Evolutionary conservation across 2,113 vertebrate genomes (phyloP).

Genomic region (Tamias sibiricus): DNA sequence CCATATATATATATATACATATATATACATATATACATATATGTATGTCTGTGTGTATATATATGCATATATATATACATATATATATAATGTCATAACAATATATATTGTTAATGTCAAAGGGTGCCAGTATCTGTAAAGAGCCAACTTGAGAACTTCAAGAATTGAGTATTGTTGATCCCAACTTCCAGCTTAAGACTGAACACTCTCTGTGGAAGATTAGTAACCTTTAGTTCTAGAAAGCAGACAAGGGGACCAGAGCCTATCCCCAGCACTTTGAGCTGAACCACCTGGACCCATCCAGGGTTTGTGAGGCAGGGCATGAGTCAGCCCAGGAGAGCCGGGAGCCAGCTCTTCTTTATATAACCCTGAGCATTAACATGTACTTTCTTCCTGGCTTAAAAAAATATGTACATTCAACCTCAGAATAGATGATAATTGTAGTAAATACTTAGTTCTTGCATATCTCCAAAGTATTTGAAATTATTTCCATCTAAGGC

Average conservation of each 20-base stretch:
- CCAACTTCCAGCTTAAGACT: not conserved
- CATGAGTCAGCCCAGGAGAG: not conserved
- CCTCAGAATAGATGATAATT: not conserved
- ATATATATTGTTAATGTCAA: not conserved
- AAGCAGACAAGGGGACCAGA: not conserved
- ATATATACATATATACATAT: no score
- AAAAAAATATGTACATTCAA: not conserved
- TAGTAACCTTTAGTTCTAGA: not conserved
- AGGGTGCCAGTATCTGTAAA: not conserved
- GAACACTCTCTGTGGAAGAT: no score
- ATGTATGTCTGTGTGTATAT: no score
- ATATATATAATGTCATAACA: no score
- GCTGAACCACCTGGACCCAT: accelerated
- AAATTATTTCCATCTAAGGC: not conserved
- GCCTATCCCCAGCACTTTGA: not conserved
- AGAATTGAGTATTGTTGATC: not conserved
- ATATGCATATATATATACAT: no score
- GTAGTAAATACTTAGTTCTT: not conserved
- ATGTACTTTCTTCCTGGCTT: not conserved
- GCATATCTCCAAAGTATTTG: not conserved
- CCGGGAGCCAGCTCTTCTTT: no score
- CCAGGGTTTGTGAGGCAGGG: not conserved
- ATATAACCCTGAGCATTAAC: not conserved
- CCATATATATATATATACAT: no score
- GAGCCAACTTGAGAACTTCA: not conserved